Evolutionary conservation across 2,113 vertebrate species (phyloP).

Genomic region (Meriones unguiculatus): DNA sequence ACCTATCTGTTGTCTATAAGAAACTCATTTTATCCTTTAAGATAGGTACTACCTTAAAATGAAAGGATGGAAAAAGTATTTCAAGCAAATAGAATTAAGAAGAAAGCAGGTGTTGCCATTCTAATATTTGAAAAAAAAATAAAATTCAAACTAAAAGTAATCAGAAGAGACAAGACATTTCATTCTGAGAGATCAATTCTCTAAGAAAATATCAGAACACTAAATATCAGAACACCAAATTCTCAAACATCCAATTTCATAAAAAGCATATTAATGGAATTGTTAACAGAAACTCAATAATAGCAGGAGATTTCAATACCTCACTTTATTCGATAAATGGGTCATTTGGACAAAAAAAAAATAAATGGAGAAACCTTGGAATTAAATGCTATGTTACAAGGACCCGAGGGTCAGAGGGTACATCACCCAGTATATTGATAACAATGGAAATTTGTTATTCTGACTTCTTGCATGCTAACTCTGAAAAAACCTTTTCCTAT

Average conservation of each 20-base stretch:
- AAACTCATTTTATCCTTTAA: not conserved
- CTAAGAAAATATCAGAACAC: not conserved
- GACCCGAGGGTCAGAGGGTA: no score
- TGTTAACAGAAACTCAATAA: not conserved
- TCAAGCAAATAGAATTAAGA: not conserved
- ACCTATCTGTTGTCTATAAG: not conserved
- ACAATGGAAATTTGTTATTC: no score
- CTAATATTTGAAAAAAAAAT: not conserved
- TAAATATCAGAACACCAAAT: not conserved
- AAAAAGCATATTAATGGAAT: not conserved
- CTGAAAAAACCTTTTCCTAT: no score
- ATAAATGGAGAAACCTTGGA: not conserved
- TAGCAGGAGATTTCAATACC: not conserved
- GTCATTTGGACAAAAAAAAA: not conserved
- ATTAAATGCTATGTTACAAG: not conserved
- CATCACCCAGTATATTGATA: no score
- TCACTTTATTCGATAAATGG: not conserved
- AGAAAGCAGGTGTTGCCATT: not conserved
- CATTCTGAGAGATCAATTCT: not conserved
- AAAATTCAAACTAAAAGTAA: not conserved
- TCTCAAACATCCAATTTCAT: not conserved
- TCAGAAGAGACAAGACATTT: not conserved
- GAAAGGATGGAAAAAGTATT: not conserved
- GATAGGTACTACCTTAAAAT: not conserved
- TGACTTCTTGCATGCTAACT: no score